Percentiles rank a stretch among this genome's conserved stretches.
Evolutionary conservation across 2,888 invertebrate genomes (phyloP).

Genomic region (Mermis nigrescens): DNA sequence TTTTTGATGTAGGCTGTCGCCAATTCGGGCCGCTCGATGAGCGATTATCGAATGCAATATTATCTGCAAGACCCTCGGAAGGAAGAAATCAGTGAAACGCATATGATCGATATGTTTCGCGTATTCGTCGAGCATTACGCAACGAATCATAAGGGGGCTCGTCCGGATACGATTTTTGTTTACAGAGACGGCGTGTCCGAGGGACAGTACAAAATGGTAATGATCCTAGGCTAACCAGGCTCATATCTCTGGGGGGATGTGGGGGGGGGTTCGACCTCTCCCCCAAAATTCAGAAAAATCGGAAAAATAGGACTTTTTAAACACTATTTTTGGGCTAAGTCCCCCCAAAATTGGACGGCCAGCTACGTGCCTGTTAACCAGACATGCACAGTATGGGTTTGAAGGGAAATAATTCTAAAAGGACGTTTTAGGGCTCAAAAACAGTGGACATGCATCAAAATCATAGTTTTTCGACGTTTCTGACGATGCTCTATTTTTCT

Average conservation of each 20-base stretch:
- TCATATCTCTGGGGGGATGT: not conserved
- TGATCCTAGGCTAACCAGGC: not conserved
- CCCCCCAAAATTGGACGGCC: no score
- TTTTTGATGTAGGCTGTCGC: not conserved
- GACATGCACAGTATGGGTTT: no score
- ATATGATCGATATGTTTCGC: not conserved
- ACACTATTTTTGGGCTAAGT: no score
- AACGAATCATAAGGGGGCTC: not conserved
- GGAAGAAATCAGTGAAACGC: not conserved
- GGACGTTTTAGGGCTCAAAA: no score
- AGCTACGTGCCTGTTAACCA: no score
- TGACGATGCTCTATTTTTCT: no score
- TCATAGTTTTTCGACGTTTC: no score
- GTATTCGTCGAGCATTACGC: not conserved
- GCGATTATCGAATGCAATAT: not conserved
- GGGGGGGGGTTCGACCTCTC: no score
- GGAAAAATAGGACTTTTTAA: no score
- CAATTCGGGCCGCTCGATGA: not conserved
- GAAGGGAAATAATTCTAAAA: no score
- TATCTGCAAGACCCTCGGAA: not conserved
- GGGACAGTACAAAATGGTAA: constrained; percentile 1
- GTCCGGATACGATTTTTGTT: not conserved
- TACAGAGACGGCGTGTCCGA: constrained; percentile 4
- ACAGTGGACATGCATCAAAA: no score
- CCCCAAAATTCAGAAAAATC: no score